phyloP scores from a whole-genome alignment of 2,888 invertebrate genomes.

The Griposia aprilina region DNA sequence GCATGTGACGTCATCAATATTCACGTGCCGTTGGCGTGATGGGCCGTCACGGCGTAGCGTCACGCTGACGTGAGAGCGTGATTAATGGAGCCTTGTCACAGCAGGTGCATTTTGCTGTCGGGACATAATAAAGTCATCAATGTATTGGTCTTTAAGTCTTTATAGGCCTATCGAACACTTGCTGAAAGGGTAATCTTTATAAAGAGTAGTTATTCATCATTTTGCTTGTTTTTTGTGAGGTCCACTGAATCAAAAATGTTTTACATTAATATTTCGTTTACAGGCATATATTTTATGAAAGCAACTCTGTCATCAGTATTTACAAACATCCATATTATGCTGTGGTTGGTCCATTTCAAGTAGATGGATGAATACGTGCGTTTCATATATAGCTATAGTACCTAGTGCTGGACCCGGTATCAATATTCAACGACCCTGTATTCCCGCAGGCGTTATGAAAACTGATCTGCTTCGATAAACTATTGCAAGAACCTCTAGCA shows the following conservation, averaged over 20 bases:
- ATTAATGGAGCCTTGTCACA: constrained; percentile 63
- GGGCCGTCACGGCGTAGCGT: constrained; percentile 57
- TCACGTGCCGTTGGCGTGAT: constrained; percentile 62
- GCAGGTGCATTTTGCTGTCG: constrained; percentile 69
- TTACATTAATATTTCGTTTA: background rate
- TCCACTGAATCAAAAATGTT: background rate
- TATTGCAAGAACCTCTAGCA: background rate
- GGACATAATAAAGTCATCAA: constrained; percentile 62
- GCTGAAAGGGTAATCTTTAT: constrained; percentile 30
- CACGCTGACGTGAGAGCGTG: constrained; percentile 65
- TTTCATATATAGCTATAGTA: background rate
- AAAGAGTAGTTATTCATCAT: background rate
- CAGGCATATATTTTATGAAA: background rate
- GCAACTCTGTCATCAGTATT: background rate
- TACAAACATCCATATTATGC: background rate
- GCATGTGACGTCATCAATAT: constrained; percentile 67
- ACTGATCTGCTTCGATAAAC: constrained; percentile 17
- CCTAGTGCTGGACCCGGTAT: constrained; percentile 1
- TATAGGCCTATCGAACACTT: constrained; percentile 34
- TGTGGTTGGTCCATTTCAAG: background rate
- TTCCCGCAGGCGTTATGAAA: constrained; percentile 37
- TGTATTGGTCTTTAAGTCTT: constrained; percentile 50
- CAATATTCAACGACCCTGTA: constrained; percentile 39
- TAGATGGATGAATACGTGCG: constrained; percentile 1
- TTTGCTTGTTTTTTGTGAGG: background rate